These are phyloP conservation scores for Hipparchia semele DNA, from an alignment of 2,888 invertebrate genomes.

Conservation along the genomic window DNA sequence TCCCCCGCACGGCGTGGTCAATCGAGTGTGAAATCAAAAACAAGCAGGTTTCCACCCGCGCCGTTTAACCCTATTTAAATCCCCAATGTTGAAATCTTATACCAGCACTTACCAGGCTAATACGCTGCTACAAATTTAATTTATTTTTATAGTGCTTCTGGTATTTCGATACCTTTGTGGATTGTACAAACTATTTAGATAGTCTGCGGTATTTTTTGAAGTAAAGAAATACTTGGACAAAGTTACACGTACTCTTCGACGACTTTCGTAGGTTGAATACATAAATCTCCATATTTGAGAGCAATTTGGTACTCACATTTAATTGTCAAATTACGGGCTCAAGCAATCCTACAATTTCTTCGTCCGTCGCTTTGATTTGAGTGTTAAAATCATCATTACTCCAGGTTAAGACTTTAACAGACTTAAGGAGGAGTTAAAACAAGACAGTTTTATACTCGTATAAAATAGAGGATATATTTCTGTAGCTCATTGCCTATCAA, in stretches of 20 bases:
- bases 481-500: too few relatives aligned
- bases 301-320: background rate
- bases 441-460: too few relatives aligned
- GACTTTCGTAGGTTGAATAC: too few relatives aligned
- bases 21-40: conserved; percentile 29
- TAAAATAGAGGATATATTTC: too few relatives aligned
- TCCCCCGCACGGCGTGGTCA: conserved; percentile 11
- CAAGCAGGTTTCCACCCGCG: conserved; percentile 1
- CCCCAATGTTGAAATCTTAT: conserved; percentile 18
- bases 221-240: background rate
- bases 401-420: too few relatives aligned
- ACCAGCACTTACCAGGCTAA: background rate
- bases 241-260: too few relatives aligned
- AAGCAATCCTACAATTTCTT: too few relatives aligned
- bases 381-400: too few relatives aligned
- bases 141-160: conserved; percentile 16
- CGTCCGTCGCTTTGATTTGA: too few relatives aligned
- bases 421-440: too few relatives aligned
- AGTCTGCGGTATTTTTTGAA: background rate
- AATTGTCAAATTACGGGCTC: too few relatives aligned
- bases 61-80: conserved; percentile 13
- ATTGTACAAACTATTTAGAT: background rate
- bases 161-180: conserved; percentile 3
- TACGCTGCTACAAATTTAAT: conserved; percentile 8
- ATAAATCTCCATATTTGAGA: background rate